Conservation (phyloP, 2,113 vertebrate genomes). For the Cyanoderma ruficeps region DNA sequence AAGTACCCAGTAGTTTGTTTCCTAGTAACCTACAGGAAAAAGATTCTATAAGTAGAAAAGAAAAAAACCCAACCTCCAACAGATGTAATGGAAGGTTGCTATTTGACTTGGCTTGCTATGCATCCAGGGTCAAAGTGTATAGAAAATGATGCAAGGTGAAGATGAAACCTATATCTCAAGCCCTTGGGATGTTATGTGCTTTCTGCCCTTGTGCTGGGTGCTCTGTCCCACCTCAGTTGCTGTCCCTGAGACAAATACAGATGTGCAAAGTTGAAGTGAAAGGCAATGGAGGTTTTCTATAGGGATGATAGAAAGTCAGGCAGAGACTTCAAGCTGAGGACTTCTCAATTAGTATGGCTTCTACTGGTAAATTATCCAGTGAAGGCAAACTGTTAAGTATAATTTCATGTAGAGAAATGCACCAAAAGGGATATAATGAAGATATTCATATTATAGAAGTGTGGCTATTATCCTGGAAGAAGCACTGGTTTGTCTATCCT, state of each 20-base stretch:
- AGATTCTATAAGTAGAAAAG: background rate
- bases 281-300: background rate
- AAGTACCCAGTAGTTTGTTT: background rate
- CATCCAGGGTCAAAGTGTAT: rapidly evolving
- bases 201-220: background rate
- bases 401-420: background rate
- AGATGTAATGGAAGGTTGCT: background rate
- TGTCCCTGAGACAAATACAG: background rate
- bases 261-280: background rate
- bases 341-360: background rate
- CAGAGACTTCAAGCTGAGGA: background rate
- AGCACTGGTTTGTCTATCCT: background rate
- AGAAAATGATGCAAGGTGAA: background rate
- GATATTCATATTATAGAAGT: background rate
- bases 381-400: background rate
- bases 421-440: background rate
- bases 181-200: background rate
- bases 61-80: background rate
- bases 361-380: background rate
- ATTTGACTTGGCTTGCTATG: background rate
- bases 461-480: background rate
- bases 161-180: background rate
- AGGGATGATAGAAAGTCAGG: background rate
- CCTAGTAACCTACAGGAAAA: background rate
- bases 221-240: background rate